Evolutionary conservation across 2,113 vertebrate species (phyloP).

Genomic region (Bambusicola thoracicus): DNA sequence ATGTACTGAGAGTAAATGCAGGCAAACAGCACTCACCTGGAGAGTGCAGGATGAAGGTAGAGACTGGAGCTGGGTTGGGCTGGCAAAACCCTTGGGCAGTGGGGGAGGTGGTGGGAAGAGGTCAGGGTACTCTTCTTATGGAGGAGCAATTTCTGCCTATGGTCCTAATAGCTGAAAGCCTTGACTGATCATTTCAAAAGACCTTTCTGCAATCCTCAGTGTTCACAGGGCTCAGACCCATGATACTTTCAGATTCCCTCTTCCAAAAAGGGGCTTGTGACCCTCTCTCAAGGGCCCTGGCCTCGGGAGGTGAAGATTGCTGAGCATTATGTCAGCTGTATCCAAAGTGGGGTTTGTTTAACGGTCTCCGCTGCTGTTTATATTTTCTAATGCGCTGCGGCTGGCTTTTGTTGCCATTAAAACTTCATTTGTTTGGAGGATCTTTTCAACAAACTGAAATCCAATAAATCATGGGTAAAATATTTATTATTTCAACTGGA

Average conservation of each 20-base stretch:
- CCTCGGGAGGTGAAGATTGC: neutral
- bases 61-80: neutral
- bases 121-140: neutral
- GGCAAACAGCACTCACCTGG: neutral
- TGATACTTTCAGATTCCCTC: neutral
- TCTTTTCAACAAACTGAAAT: slow-evolving; percentile 70
- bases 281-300: neutral
- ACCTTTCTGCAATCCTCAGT: neutral
- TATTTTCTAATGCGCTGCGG: slow-evolving; percentile 57
- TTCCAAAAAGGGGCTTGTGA: slow-evolving; percentile 9
- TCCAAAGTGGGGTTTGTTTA: slow-evolving; percentile 64
- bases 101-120: neutral
- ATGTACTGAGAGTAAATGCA: neutral
- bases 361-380: slow-evolving; percentile 59
- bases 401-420: slow-evolving; percentile 73
- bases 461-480: slow-evolving; percentile 68
- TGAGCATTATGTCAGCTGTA: slow-evolving; percentile 34
- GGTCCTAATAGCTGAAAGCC: neutral
- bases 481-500: slow-evolving; percentile 75
- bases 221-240: neutral
- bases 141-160: rapidly evolving
- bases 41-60: neutral
- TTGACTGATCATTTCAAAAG: neutral
- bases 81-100: neutral
- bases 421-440: slow-evolving; percentile 72